phyloP scores from a whole-genome alignment of 2,797 vertebrate genomes.

The Balearica regulorum region DNA sequence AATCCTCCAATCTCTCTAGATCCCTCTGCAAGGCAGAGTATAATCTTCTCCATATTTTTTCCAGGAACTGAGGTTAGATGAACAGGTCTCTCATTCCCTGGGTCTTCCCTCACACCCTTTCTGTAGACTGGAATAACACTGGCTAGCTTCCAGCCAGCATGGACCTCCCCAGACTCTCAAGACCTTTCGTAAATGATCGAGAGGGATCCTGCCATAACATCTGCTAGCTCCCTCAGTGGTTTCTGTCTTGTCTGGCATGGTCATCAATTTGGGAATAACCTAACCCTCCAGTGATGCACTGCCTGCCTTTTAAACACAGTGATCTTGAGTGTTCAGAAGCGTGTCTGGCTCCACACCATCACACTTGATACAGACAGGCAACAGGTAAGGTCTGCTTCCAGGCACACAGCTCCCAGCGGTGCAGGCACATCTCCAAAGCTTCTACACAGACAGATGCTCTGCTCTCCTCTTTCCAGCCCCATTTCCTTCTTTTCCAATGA shows the following conservation, averaged over 20 bases:
- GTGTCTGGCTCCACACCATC: neutral
- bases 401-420: accelerated
- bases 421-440: neutral
- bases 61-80: neutral
- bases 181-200: neutral
- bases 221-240: neutral
- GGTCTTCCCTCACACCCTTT: neutral
- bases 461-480: neutral
- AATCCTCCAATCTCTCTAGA: neutral
- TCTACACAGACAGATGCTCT: neutral
- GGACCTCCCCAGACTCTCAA: neutral
- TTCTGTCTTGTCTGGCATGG: neutral
- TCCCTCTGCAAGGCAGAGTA: neutral
- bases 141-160: neutral
- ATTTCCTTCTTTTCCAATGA: neutral
- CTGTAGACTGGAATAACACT: neutral
- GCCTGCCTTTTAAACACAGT: neutral
- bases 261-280: neutral
- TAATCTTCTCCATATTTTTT: neutral
- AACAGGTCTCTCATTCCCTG: neutral
- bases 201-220: neutral
- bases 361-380: neutral
- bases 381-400: neutral
- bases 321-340: neutral
- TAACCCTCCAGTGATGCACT: neutral